A percentile compares a stretch with the other conserved stretches of the same genome.
Evolutionary conservation across 2,113 vertebrate genomes (phyloP).

Genomic region (Cyphomyrus discorhynchus): DNA sequence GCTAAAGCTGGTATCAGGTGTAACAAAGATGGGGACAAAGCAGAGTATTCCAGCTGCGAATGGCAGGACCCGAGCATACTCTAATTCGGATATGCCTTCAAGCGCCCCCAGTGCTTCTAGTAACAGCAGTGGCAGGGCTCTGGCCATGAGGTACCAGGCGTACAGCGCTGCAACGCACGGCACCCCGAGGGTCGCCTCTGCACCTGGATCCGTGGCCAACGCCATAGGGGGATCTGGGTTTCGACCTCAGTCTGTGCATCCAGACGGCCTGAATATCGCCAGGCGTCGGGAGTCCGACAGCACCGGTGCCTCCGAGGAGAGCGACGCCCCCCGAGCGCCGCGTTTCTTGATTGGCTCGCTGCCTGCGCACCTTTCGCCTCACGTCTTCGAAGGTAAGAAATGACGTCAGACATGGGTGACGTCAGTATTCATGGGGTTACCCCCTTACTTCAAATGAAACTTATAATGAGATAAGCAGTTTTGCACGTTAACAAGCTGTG

Average conservation of each 20-base stretch:
- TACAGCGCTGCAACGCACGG: conserved; percentile 35
- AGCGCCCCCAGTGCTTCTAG: conserved; percentile 39
- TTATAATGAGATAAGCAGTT: background rate
- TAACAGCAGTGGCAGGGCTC: conserved; percentile 49
- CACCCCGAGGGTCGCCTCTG: conserved; percentile 42
- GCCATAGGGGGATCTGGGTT: conserved; percentile 40
- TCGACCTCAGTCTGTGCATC: conserved; percentile 37
- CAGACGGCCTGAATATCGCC: conserved; percentile 67
- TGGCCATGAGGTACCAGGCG: conserved; percentile 52
- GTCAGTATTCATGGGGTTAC: background rate
- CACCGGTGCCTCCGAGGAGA: conserved; percentile 64
- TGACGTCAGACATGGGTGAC: background rate
- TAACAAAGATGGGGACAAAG: conserved; percentile 72
- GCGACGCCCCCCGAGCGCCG: conserved; percentile 63
- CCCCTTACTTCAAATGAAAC: background rate
- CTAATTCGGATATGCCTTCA: conserved; percentile 78
- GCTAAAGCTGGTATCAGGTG: background rate
- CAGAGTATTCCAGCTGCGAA: conserved; percentile 69
- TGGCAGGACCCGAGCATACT: conserved; percentile 81
- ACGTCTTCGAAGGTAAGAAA: conserved; percentile 83
- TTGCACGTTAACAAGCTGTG: background rate
- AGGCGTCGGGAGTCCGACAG: conserved; percentile 69
- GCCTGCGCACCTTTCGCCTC: conserved; percentile 84
- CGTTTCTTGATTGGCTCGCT: conserved; percentile 83
- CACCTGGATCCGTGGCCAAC: conserved; percentile 53